phyloP scores from a whole-genome alignment of 2,113 vertebrate species.

The Phylloscopus trochiloides region DNA sequence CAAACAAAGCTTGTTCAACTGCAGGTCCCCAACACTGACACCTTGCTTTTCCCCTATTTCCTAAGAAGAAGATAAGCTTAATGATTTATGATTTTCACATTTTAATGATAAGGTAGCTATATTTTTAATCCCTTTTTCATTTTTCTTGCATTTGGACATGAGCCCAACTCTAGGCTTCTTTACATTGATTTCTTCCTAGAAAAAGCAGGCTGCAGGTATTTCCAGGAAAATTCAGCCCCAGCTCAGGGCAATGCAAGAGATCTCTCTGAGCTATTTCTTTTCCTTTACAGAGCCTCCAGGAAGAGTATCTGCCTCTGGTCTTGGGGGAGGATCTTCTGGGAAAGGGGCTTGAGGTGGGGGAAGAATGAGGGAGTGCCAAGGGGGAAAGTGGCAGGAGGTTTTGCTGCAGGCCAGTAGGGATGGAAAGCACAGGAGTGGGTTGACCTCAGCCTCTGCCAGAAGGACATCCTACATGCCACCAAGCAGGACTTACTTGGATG shows the following conservation, averaged over 20 bases:
- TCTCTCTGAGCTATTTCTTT: neutral
- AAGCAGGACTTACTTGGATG: neutral
- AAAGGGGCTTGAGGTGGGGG: accelerated
- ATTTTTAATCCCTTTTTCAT: neutral
- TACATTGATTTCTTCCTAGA: neutral
- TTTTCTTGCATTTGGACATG: neutral
- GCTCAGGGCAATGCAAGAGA: neutral
- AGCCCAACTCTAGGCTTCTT: neutral
- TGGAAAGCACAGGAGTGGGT: neutral
- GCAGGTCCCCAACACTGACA: neutral
- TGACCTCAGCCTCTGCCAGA: neutral
- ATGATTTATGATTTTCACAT: slow-evolving; percentile 20
- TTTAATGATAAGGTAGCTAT: slow-evolving; percentile 2
- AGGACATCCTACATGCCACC: neutral
- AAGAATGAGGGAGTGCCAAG: neutral
- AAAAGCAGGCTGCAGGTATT: neutral
- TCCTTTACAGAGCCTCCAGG: neutral
- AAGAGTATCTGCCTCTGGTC: neutral
- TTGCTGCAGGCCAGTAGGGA: neutral
- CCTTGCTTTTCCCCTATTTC: neutral
- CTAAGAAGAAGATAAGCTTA: slow-evolving; percentile 21
- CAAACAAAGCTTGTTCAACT: neutral
- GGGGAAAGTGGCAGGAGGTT: neutral
- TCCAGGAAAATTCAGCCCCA: neutral
- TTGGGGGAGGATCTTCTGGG: neutral